Percentiles rank a stretch among this genome's conserved stretches.
phyloP scores from a whole-genome alignment of 2,797 vertebrate species.

The Rhincodon typus region DNA sequence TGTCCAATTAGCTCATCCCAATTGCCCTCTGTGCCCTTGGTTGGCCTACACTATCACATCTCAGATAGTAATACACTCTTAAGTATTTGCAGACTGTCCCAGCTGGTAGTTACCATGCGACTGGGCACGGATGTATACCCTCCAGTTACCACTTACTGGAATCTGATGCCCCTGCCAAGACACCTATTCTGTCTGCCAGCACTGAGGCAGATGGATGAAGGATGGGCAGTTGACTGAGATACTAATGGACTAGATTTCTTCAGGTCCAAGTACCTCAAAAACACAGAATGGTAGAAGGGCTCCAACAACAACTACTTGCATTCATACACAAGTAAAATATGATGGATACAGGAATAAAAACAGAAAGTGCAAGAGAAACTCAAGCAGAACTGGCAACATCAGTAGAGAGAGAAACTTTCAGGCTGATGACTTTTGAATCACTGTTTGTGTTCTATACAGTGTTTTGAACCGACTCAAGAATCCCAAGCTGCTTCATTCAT shows the following conservation, averaged over 20 bases:
- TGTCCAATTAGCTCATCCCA: neutral
- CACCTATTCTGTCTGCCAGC: too few species aligned
- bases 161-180: too few species aligned
- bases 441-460: too few species aligned
- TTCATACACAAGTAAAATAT: neutral
- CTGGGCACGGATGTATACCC: too few species aligned
- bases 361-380: neutral
- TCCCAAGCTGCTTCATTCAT: neutral
- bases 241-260: too few species aligned
- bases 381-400: neutral
- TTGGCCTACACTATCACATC: neutral
- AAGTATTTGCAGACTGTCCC: neutral
- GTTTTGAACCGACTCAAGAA: neutral
- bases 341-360: too few species aligned
- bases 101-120: neutral
- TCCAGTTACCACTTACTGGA: too few species aligned
- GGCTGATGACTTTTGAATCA: neutral
- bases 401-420: neutral
- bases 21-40: neutral
- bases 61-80: neutral
- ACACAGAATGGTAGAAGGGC: neutral
- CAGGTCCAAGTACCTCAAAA: neutral
- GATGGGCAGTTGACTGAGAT: neutral
- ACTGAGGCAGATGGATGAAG: neutral
- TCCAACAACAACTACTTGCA: neutral